Conservation (phyloP, 2,113 vertebrate species). For the Alectura lathami region DNA sequence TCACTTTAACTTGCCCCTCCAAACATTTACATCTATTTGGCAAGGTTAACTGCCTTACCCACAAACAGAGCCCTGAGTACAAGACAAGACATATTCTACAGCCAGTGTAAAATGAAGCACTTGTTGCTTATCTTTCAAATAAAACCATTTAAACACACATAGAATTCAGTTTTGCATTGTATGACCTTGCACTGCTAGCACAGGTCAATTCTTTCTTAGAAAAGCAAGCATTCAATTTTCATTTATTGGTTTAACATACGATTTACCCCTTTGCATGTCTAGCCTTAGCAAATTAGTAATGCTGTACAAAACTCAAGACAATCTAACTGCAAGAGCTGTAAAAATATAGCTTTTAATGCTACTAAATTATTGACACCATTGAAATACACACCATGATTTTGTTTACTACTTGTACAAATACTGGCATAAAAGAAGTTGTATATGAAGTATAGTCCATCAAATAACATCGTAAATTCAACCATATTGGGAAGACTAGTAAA, state of each 20-base stretch:
- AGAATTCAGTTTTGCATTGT: background rate
- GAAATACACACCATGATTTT: background rate
- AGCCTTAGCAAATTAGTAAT: background rate
- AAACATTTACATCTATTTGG: background rate
- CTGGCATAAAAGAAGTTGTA: background rate
- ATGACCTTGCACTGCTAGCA: background rate
- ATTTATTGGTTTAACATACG: background rate
- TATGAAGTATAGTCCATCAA: background rate
- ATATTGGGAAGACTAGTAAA: background rate
- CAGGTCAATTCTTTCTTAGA: background rate
- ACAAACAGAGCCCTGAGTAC: background rate
- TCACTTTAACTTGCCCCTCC: background rate
- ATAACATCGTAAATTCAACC: background rate
- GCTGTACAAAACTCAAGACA: background rate
- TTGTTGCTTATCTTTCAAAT: background rate
- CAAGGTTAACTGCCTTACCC: conserved; percentile 6
- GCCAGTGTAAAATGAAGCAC: background rate
- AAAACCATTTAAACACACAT: background rate
- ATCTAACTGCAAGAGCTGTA: background rate
- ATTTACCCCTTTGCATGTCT: background rate
- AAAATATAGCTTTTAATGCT: background rate
- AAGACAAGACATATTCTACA: background rate
- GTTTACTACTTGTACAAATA: background rate
- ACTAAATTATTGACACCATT: background rate
- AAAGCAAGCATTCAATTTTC: background rate